These are phyloP conservation scores for Zaprionus kolodkinae DNA, from an alignment of 1,140 invertebrate genomes.

Conservation along the genomic window DNA sequence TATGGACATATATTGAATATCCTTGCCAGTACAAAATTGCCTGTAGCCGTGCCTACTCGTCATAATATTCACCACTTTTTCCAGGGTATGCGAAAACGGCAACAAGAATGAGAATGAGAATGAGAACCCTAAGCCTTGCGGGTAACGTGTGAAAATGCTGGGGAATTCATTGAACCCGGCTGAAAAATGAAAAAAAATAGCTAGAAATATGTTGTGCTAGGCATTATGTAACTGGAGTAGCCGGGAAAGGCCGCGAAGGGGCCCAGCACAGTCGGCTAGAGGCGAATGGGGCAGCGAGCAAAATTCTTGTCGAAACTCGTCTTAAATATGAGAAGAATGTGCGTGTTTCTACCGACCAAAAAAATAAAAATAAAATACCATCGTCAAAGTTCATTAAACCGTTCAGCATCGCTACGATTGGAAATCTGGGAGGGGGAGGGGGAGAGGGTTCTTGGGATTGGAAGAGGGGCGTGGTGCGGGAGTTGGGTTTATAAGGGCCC, in stretches of 20 bases:
- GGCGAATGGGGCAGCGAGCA: background rate
- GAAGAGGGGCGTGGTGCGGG: background rate
- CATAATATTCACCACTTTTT: background rate
- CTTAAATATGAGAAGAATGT: conserved; percentile 70
- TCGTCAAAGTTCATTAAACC: conserved; percentile 59
- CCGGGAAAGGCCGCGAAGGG: conserved; percentile 4
- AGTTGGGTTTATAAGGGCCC: conserved; percentile 42
- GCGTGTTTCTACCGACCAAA: conserved; percentile 31
- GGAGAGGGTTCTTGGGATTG: too few relatives aligned
- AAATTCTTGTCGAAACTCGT: conserved; percentile 17
- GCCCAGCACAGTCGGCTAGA: conserved; percentile 26
- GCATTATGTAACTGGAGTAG: conserved; percentile 57
- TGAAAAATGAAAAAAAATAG: conserved; percentile 15
- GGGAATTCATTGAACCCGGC: conserved; percentile 69
- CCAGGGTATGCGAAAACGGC: background rate
- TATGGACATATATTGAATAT: too few relatives aligned
- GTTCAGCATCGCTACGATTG: conserved; percentile 21
- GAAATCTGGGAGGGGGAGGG: background rate
- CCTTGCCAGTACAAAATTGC: too few relatives aligned
- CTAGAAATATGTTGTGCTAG: conserved; percentile 38
- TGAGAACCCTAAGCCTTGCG: conserved; percentile 11
- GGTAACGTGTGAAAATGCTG: conserved; percentile 65
- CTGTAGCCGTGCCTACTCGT: too few relatives aligned
- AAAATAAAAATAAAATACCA: background rate
- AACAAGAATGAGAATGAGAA: background rate